These are phyloP conservation scores for Trissolcus brochymenae DNA, from an alignment of 2,888 invertebrate species.

Conservation along the genomic window DNA sequence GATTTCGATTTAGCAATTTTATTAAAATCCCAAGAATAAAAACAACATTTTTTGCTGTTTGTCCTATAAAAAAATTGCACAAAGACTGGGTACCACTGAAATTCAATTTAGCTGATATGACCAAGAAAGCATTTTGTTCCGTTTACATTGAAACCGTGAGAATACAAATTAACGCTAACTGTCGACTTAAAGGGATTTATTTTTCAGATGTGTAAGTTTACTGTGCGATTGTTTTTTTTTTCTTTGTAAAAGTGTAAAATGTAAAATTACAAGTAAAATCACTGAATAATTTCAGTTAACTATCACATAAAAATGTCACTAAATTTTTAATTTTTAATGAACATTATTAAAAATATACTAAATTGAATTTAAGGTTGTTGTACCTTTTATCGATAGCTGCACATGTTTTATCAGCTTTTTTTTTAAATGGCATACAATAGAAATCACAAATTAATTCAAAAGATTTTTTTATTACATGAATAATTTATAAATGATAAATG, in stretches of 20 bases:
- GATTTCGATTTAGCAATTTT: slow-evolving; percentile 94
- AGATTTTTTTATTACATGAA: too few species aligned
- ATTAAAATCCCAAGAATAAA: slow-evolving; percentile 95
- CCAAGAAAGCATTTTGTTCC: slow-evolving; percentile 95
- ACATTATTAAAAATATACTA: too few species aligned
- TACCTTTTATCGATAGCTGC: too few species aligned
- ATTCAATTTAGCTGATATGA: slow-evolving; percentile 96
- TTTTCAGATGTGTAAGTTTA: slow-evolving; percentile 81
- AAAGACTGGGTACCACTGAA: slow-evolving; percentile 98
- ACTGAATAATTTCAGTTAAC: too few species aligned
- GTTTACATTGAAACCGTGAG: slow-evolving; percentile 94
- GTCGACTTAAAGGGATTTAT: slow-evolving; percentile 91
- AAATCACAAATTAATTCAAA: too few species aligned
- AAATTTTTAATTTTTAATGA: too few species aligned
- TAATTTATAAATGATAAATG: too few species aligned
- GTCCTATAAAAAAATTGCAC: slow-evolving; percentile 93
- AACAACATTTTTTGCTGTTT: slow-evolving; percentile 95
- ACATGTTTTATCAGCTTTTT: too few species aligned
- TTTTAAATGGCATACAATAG: too few species aligned
- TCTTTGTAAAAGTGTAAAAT: not conserved
- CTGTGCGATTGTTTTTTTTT: not conserved
- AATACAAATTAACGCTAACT: slow-evolving; percentile 97
- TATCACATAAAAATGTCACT: too few species aligned
- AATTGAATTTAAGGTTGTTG: too few species aligned
- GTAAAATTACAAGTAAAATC: too few species aligned